Evolutionary conservation across 2,888 invertebrate species (phyloP), one percentile per base, ranked within the genome.

Genomic region (Frankliniella intonsa): DNA sequence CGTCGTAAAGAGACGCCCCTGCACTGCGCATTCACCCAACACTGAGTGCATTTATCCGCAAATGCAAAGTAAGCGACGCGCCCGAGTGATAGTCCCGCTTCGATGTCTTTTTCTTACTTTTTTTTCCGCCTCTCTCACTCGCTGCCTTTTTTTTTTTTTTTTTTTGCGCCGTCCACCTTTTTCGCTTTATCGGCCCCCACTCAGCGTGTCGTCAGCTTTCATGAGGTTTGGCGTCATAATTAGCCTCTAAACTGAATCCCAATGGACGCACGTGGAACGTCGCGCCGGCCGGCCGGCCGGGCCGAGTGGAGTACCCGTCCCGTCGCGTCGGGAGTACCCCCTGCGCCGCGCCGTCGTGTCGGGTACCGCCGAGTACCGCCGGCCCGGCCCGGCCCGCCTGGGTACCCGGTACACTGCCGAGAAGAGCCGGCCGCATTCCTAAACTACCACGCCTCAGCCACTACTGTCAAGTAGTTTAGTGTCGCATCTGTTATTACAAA

Each of bases 131-230:
- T n/a, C 50, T 50, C 55, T 80, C 69, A 10, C 82, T 49, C 80
- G 55, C 81, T 81, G 80, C 49, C 50, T 69, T 65, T 22, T 69
- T 69, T 69, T 65, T 65, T n/a, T n/a, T 65, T 65, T 65, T 65
- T n/a, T 51, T 51, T 51, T 51, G 51, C 55, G 5, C 55, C 38
- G 38, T 38, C 38, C 14, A 55, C 14, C 69, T 22, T 69, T 69
- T 65, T 69, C 22, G 19, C 69, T 69, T 69, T 69, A 69, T 69
- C 69, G 69, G 69, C 22, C 69, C 69, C 69, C 69, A 69, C 69
- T 69, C 69, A 22, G 69, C 69, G 22, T 22, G 69, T 69, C 69
- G 69, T 69, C 69, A 69, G 69, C 69, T 19, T 22, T 69, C 69
- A 69, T 69, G 69, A 69, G 69, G 69, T 69, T 69, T 69, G n/a